Conservation (phyloP, 2,113 vertebrate genomes). For the Cheirogaleus medius region DNA sequence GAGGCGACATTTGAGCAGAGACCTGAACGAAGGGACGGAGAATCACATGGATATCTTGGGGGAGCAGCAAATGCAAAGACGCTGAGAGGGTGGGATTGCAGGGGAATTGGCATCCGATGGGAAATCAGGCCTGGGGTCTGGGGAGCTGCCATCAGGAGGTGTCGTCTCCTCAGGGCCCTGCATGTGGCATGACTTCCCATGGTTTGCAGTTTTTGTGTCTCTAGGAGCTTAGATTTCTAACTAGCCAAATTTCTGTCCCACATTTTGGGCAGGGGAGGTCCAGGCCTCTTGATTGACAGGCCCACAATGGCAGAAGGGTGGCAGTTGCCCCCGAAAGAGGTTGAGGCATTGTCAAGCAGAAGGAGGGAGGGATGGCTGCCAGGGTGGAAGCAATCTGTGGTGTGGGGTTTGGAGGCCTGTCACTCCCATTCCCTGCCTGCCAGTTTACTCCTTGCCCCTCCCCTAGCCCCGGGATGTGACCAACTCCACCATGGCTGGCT, state of each 20-base stretch:
- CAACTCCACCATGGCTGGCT: conserved; percentile 93
- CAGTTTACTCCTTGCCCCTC: background rate
- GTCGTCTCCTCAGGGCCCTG: background rate
- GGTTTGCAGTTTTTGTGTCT: background rate
- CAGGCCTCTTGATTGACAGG: background rate
- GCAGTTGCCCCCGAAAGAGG: background rate
- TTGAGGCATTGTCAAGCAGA: background rate
- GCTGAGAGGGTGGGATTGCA: background rate
- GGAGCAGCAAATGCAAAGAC: background rate
- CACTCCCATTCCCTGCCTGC: background rate
- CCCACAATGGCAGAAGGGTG: background rate
- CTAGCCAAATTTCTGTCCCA: background rate
- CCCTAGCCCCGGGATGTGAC: conserved; percentile 93
- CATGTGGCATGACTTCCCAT: background rate
- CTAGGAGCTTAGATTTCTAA: background rate
- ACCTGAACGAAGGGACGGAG: background rate
- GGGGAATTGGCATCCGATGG: background rate
- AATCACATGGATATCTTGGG: background rate
- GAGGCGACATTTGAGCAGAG: background rate
- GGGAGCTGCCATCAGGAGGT: background rate
- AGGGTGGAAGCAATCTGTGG: background rate
- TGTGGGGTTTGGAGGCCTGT: background rate
- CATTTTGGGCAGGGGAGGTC: background rate
- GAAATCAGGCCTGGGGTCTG: background rate
- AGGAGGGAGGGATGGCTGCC: background rate